phyloP scores from a whole-genome alignment of 2,797 vertebrate genomes.

The Echeneis naucrates region DNA sequence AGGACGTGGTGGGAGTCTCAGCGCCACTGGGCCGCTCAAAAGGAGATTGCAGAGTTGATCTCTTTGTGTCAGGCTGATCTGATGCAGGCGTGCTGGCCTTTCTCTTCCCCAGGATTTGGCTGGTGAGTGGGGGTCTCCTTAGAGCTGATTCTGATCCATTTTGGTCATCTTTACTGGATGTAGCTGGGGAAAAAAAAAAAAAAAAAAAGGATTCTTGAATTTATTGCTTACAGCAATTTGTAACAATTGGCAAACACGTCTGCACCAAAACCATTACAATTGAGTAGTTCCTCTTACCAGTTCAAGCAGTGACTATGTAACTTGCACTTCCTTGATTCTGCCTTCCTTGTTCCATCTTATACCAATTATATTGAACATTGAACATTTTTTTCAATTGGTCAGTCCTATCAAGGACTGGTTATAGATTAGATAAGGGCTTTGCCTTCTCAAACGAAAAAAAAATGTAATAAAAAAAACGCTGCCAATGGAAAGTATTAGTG shows the following conservation, averaged over 20 bases:
- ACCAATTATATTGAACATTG: no score
- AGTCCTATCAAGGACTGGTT: no score
- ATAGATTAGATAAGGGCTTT: no score
- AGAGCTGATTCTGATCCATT: slow-evolving; percentile 13
- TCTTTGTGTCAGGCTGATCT: slow-evolving; percentile 61
- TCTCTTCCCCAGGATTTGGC: slow-evolving; percentile 79
- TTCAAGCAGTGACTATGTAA: neutral
- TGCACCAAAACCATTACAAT: neutral
- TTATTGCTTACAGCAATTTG: neutral
- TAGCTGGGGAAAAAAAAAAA: no score
- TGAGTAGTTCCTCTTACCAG: neutral
- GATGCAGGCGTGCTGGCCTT: slow-evolving; percentile 62
- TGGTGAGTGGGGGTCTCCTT: slow-evolving; percentile 58
- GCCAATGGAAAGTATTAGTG: no score
- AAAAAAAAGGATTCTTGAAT: slow-evolving; percentile 5
- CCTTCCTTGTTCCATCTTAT: no score
- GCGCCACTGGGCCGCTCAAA: neutral
- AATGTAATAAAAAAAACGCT: no score
- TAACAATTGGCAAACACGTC: neutral
- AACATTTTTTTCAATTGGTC: no score
- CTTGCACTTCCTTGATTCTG: no score
- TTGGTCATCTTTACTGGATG: slow-evolving; percentile 42
- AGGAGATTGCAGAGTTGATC: slow-evolving; percentile 24
- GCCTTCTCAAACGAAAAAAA: no score
- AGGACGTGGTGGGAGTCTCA: slow-evolving; percentile 45